Base-by-base conservation (phyloP, 2,888 invertebrate genomes). In the Lymantria monacha region DNA sequence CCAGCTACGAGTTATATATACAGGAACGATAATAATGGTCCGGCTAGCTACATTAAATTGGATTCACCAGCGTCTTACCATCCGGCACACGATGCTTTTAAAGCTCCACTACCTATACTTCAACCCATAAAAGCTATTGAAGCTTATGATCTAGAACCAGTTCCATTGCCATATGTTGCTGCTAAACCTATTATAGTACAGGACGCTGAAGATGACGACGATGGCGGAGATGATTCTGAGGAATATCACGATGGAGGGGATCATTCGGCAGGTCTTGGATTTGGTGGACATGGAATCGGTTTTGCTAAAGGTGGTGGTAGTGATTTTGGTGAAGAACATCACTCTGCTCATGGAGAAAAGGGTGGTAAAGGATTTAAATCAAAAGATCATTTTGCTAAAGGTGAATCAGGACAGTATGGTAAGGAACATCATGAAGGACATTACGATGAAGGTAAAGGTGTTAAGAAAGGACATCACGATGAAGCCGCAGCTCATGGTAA, bases 1-100 rank as follows among this genome's bases (percentile, higher is more conserved):
- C 89, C 92, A 0, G 93, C 92, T 0, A 85, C 91, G 3, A 92
- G 93, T 44, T 94, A 93, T 77, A 83, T 92, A 53, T 92, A 92
- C 74, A 80, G 90, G 42, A 91, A 85, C 53, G 92, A 92, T 63
- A 83, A 91, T 55, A 80, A 83, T 30, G 91, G 89, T 0, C 92
- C 92, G 0, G 87, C 85, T 0, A 91, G 83, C 57, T 82, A 88
- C 42, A 82, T 92, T 12, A 85, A 91, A 51, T 63, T 91, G 8
- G 90, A 88, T 38, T 79, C 75, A 0, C 83, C 81, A 1, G 74
- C 75, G 1, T 30, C 55, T 1, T 85, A 85, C 60, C 74, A 83
- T 47, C 82, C 81, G 53, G 79, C 81, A 43, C 64, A 66, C 1
- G 71, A 79, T 15, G 74, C 76, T 1, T 85, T 81, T 55, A 77